These are phyloP conservation scores for Lonchura striata DNA, from an alignment of 2,113 vertebrate species.

Conservation along the genomic window DNA sequence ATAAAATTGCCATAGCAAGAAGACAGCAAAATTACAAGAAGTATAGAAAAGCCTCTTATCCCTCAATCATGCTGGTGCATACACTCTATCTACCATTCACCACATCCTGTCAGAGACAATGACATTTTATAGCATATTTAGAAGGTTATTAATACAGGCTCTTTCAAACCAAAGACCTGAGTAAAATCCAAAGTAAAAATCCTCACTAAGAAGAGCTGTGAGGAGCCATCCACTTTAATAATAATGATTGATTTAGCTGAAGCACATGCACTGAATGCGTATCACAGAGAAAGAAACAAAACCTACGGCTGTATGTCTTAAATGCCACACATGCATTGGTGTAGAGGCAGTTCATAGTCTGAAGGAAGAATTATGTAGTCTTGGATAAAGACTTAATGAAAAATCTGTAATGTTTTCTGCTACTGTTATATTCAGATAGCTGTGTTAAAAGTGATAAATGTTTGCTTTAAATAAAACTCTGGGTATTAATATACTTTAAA, in stretches of 20 bases:
- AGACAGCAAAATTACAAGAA: background rate
- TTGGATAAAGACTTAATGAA: background rate
- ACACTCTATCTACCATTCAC: background rate
- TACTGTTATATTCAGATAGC: background rate
- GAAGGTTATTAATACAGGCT: background rate
- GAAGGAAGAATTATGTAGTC: background rate
- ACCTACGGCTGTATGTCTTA: background rate
- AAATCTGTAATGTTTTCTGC: background rate
- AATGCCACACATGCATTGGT: accelerated
- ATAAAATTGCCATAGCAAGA: background rate
- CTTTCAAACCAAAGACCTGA: background rate
- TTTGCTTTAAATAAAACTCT: background rate
- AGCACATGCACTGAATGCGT: background rate
- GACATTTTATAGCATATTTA: background rate
- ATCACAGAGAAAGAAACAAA: background rate
- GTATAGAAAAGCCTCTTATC: background rate
- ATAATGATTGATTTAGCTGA: background rate
- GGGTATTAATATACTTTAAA: background rate
- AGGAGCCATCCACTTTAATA: background rate
- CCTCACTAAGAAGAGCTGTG: background rate
- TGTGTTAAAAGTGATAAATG: background rate
- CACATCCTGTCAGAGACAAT: background rate
- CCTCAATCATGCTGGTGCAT: background rate
- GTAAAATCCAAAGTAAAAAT: background rate
- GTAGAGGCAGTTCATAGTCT: background rate